A percentile compares a stretch with the other conserved stretches of the same genome.
phyloP scores from a whole-genome alignment of 2,797 vertebrate genomes.

The Eidolon dupreanum region DNA sequence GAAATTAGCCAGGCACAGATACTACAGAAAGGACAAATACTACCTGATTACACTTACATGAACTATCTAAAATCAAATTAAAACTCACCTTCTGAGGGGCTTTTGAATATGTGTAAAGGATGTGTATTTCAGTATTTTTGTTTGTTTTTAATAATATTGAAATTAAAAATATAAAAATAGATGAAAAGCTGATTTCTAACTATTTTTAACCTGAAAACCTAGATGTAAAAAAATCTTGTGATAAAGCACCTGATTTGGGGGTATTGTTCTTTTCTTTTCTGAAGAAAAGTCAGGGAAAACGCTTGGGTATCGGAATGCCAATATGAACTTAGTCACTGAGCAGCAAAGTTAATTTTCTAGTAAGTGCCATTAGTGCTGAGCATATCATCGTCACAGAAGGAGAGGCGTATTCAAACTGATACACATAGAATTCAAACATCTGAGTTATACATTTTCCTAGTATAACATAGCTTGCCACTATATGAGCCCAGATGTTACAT shows the following conservation, averaged over 20 bases:
- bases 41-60: neutral
- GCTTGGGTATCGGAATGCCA: neutral
- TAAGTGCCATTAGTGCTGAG: neutral
- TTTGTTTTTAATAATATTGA: neutral
- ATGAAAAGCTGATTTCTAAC: neutral
- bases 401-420: neutral
- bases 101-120: neutral
- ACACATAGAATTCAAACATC: conserved; percentile 38
- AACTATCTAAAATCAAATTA: neutral
- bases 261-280: neutral
- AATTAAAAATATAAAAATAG: neutral
- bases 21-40: neutral
- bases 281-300: neutral
- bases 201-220: neutral
- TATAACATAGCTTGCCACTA: neutral
- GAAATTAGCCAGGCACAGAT: neutral
- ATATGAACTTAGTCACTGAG: neutral
- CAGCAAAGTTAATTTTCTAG: conserved; percentile 59
- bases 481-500: conserved; percentile 63
- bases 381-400: conserved; percentile 42
- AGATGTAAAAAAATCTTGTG: neutral
- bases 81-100: neutral
- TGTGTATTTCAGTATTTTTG: neutral
- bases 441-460: conserved; percentile 40
- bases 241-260: neutral